Base-by-base conservation (phyloP, 2,888 invertebrate species). In the Lasioglossum malachurum region DNA sequence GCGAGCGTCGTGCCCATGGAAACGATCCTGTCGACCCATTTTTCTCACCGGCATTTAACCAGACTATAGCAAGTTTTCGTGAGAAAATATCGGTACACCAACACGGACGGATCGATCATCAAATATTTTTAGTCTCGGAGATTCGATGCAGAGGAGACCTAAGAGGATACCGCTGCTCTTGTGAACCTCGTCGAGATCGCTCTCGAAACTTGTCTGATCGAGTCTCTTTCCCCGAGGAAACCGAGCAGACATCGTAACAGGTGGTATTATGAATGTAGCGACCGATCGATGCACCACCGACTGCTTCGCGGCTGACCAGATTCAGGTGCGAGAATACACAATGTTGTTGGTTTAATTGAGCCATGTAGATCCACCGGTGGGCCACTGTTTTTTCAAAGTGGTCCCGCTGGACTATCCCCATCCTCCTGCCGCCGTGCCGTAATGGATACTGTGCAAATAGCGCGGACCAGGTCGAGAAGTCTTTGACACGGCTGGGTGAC, bases 221-320 rank as follows among this genome's bases (percentile, higher is more conserved):
- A 49, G 67, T 44, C 69, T 57, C 74, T 53, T 49, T 41, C 16
- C 27, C 23, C 27, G 7, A 16, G 23, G n/a, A 16, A 12, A 64
- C 14, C 49, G 60, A 27, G 38, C 31, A 64, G 64, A 64, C 67
- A 35, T 73, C 69, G 71, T 81, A 71, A n/a, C 31, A 69, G 27
- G 67, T 73, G 72, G 80, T 80, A 64, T 75, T 80, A 75, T 74
- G 53, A 75, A 76, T 80, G 35, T n/a, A 44, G 23, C 12, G 73
- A 53, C 35, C 76, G 76, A 76, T 76, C 71, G 53, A 44, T 71
- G 57, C 49, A 57, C 71, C 27, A 12, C 27, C 64, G 44, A 5
- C n/a, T 27, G 69, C 76, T n/a, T 57, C 49, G 38, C 12, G 12
- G n/a, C n/a, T 38, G 41, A 23, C 38, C n/a, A 38, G 71, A 41